Evolutionary conservation across 2,888 invertebrate species (phyloP).

Genomic region (Caenorhabditis wallacei): DNA sequence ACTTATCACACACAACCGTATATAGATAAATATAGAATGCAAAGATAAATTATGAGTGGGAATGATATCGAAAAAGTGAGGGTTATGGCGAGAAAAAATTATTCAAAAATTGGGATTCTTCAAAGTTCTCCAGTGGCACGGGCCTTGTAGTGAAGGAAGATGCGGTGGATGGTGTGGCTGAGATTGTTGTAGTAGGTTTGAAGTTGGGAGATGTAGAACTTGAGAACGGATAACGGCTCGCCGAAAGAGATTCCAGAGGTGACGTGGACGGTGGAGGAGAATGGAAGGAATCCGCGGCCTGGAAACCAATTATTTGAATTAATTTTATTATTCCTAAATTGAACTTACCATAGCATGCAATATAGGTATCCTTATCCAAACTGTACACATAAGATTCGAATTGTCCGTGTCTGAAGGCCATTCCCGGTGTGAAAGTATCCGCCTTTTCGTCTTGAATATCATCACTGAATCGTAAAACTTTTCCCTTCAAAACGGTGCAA

Average conservation of each 20-base stretch:
- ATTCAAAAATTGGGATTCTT: conserved; percentile 10
- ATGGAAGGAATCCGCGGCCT: conserved; percentile 76
- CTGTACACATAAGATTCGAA: conserved; percentile 80
- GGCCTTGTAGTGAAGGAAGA: conserved; percentile 75
- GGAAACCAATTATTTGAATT: background rate
- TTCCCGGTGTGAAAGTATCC: conserved; percentile 74
- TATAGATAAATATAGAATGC: conserved; percentile 6
- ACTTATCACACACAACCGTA: conserved; percentile 11
- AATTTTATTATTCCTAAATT: background rate
- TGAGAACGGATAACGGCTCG: conserved; percentile 70
- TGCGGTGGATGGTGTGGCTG: conserved; percentile 39
- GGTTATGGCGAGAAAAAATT: conserved; percentile 1
- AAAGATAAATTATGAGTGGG: conserved; percentile 3
- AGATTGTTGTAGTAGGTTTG: conserved; percentile 66
- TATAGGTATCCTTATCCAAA: conserved; percentile 74
- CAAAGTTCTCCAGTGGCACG: conserved; percentile 75
- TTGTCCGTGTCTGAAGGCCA: conserved; percentile 81
- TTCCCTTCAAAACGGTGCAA: conserved; percentile 82
- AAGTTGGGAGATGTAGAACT: conserved; percentile 66
- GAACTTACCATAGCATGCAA: conserved; percentile 80
- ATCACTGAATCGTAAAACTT: conserved; percentile 72
- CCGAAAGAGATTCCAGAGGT: conserved; percentile 65
- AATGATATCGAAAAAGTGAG: background rate
- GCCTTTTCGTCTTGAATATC: conserved; percentile 48
- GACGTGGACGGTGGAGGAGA: conserved; percentile 47